Base-by-base conservation (phyloP, 2,113 vertebrate species). In the Cyanocitta stelleri region DNA sequence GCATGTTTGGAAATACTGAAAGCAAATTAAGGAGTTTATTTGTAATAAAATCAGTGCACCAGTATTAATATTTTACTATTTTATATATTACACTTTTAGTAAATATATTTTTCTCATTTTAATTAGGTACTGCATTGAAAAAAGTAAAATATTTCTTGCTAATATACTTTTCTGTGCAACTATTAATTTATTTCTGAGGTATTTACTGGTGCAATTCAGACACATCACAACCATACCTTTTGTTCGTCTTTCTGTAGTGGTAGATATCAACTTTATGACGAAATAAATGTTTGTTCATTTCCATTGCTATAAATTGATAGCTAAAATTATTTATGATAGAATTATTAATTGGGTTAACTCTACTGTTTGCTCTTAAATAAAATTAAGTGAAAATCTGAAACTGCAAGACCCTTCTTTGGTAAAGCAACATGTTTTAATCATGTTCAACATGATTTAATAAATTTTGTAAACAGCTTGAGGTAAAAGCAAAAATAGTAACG, bases 381-480 rank as follows among this genome's bases (percentile, higher is more conserved):
- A 75, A 78, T 23, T 16, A 55, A 11, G 29, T 32, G 48, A 23
- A 77, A 77, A 61, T 59, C 68, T 12, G 51, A 91, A 97, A 86
- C 59, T 93, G 22, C 41, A 81, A 78, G 59, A 79, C 15, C 85
- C 55, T 84, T 83, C 71, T 94, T 93, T 88, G 80, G 54, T 82
- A 33, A 32, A 67, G 51, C 56, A 93, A 75, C n/a, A 33, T 80
- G 10, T 74, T 88, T 85, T 82, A 66, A 77, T 85, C 24, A n/a
- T 16, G 18, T 52, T 71, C 64, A 92, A 77, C 35, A n/a, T 84
- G 6, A 74, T 87, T 85, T 80, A 71, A 73, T 78, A 33, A 54
- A 5, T 79, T 96, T 95, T 96, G 14, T 79, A 77, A 94, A 91
- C 63, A 56, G 39, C 46, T 96, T 95, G 74, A 91, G 61, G 14